Base-by-base conservation (phyloP, 2,797 vertebrate species). In the Oryzias sinensis region DNA sequence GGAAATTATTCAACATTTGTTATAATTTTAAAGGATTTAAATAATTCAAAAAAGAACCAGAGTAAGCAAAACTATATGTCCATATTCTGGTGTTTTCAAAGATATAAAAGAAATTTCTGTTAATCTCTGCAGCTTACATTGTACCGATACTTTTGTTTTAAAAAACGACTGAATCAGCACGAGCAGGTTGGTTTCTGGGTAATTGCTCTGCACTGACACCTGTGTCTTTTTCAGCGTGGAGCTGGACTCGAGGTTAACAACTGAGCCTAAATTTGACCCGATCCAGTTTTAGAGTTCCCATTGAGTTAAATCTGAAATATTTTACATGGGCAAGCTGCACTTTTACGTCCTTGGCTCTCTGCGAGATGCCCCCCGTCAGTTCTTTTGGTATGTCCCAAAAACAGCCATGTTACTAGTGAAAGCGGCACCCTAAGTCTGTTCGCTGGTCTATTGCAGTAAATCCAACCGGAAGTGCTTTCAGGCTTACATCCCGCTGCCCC, bases 321-420 rank as follows among this genome's bases (percentile, higher is more conserved):
- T 37, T 37, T 0, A 37, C 22, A 92, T 90, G 88, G 88, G 77
- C 11, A 81, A 57, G 50, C 54, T 92, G 3, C 48, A 81, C 2
- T 95, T 95, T 68, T 96, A 91, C 17, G 91, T 88, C 0, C 71
- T 95, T 0, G 94, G 93, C 93, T 92, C 87, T 0, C 72, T 95
- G 60, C 70, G 71, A 17, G 92, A 95, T 62, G 90, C 90, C 1
- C 93, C 93, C 0, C 88, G 93, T 2, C 92, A 92, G 53, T 91
- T 95, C 13, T 83, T 88, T 27, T 89, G 94, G 95, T 94, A 81
- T 24, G 27, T 2, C 17, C 4, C 1, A 11, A 45, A 4, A 22
- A 7, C 44, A 0, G 20, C 3, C 16, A 6, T 18, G 0, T 42
- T 14, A 4, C 6, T 22, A n/a, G 22, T 25, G 1, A 13, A 2